Base-by-base conservation (phyloP, 2,113 vertebrate genomes). In the Willisornis vidua region DNA sequence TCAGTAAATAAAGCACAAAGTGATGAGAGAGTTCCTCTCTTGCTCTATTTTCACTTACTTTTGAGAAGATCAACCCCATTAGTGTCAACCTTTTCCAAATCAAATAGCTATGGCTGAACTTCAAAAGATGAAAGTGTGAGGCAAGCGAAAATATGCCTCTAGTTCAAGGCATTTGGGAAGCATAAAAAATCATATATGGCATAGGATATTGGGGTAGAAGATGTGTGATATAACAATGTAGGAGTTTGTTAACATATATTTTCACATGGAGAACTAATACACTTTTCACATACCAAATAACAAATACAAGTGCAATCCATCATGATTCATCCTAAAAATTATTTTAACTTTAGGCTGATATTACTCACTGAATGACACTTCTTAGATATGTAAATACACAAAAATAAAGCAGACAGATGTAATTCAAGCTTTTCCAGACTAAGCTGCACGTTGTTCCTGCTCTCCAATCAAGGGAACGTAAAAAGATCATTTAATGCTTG, bases 311-410 rank as follows among this genome's bases (percentile, higher is more conserved):
- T 87, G 20, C 57, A 72, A 87, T 63, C 31, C 9, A 62, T 83
- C 77, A 67, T 92, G 92, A 96, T 77, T 93, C 46, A 96, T 73
- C 51, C 54, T 46, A 51, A 85, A 87, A 73, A 54, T 14, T 35
- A 66, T 80, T 88, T 92, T 73, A 87, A 87, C 1, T 1, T 73
- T 59, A 79, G 19, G 54, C 35, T 78, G 67, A 33, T 73, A 80
- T 68, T 87, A 72, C 58, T 94, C 92, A 92, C 72, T 54, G 63
- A 76, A 65, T 70, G 48, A 70, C 67, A 92, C 37, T 46, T 94
- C 41, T 90, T 76, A 68, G 67, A 28, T 62, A 29, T 39, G 14
- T 20, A 35, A 82, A 59, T 62, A 76, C 62, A 79, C 52, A 79
- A 82, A 93, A 94, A 87, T 41, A 87, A 91, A 80, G 46, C 62